Base-by-base conservation (phyloP, 1,140 invertebrate genomes). In the Drosophila equinoxialis region DNA sequence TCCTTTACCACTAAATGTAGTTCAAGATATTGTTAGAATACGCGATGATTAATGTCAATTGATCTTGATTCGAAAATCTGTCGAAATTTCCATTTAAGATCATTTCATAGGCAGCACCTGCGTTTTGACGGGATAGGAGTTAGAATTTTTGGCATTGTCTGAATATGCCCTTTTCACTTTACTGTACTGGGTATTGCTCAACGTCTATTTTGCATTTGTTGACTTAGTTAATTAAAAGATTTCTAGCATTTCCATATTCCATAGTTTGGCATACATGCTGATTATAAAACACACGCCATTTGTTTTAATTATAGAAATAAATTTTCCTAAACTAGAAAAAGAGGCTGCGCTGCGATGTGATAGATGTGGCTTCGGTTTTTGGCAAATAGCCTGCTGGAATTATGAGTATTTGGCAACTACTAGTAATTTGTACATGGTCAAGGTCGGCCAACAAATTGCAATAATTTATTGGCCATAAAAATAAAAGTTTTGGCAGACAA, bases 221-320 rank as follows among this genome's bases (percentile, higher is more conserved):
- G 6, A 17, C 2, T 48, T 51, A 17, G 6, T 20, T 51, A 23
- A 23, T 20, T 51, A 11, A 51, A 51, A 11, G 17, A 51, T 51
- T 51, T 51, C 20, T 7, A 51, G 17, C 45, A 23, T 51, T 51
- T 51, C 8, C 45, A 51, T 20, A 11, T 10, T 3, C 45, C 17
- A 13, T 23, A 51, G 8, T 11, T 17, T 20, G 3, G 14, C 17
- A 51, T 6, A 51, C 45, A 23, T 51, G 3, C 23, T 10, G 3
- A 11, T 1, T 10, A 20, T 48, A 17, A 1, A 23, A 4, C 45
- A 51, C 17, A 20, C 17, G 45, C 45, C 45, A 51, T 6, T 51
- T 5, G 7, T 51, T 51, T 51, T 51, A 51, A 51, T 51, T 51
- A 51, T 51, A 48, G 6, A 20, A 17, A 48, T 48, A 51, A 51